phyloP scores from a whole-genome alignment of 2,113 vertebrate genomes.

The Donacobius atricapilla region DNA sequence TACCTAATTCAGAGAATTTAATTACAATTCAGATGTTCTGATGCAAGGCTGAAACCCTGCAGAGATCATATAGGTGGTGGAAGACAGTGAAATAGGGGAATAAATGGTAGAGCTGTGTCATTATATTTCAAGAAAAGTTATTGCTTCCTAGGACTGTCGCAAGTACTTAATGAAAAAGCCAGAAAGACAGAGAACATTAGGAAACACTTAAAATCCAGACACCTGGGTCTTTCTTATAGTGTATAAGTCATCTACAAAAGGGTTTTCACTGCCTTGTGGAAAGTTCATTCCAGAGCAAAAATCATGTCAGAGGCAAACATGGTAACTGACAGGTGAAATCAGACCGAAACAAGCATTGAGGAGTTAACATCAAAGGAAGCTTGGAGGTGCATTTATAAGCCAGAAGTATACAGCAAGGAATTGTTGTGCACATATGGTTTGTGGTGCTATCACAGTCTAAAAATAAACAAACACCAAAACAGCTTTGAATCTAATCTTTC shows the following conservation, averaged over 20 bases:
- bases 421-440: not conserved
- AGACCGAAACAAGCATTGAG: not conserved
- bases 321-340: not conserved
- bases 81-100: not conserved
- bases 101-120: not conserved
- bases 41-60: not conserved
- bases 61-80: fast-evolving
- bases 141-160: not conserved
- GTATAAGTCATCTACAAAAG: not conserved
- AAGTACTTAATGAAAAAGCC: not conserved
- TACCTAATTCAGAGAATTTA: not conserved
- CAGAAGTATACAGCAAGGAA: not conserved
- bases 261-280: not conserved
- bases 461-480: not conserved
- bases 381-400: not conserved
- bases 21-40: not conserved
- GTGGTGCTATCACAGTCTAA: not conserved
- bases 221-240: not conserved
- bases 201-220: not conserved
- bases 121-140: not conserved
- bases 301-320: not conserved
- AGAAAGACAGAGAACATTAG: not conserved
- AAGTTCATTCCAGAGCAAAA: not conserved
- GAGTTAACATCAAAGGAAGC: not conserved
- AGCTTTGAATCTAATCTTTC: not conserved